Percentiles rank a stretch among this genome's conserved stretches.
phyloP scores from a whole-genome alignment of 1,140 invertebrate species.

The Brachionus rubens region DNA sequence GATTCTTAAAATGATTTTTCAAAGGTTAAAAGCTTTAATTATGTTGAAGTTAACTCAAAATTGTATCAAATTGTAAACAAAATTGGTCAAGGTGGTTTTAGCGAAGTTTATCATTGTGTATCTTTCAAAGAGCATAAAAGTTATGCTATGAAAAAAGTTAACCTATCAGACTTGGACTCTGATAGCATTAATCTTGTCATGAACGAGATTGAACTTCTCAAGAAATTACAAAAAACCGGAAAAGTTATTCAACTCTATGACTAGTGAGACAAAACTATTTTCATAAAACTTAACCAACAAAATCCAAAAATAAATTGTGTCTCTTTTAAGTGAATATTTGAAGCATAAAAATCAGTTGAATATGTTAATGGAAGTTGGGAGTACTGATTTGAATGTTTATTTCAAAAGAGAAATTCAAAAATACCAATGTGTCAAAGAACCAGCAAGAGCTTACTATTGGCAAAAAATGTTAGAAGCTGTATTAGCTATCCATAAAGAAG shows the following conservation, averaged over 20 bases:
- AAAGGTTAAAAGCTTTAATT: background rate
- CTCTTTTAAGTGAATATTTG: slow-evolving; percentile 62
- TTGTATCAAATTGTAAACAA: slow-evolving; percentile 44
- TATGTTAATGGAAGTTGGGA: slow-evolving; percentile 87
- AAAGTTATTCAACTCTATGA: slow-evolving; percentile 78
- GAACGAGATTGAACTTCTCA: slow-evolving; percentile 83
- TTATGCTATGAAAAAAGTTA: slow-evolving; percentile 43
- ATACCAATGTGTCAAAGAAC: slow-evolving; percentile 65
- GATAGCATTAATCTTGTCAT: slow-evolving; percentile 7
- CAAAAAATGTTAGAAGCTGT: slow-evolving; percentile 87
- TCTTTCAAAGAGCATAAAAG: slow-evolving; percentile 22
- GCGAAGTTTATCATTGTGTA: slow-evolving; percentile 36
- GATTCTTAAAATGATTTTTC: no score
- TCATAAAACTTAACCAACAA: background rate
- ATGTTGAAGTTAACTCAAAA: background rate
- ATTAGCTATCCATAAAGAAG: slow-evolving; percentile 80
- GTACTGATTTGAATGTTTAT: slow-evolving; percentile 77
- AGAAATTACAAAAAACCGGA: slow-evolving; percentile 75
- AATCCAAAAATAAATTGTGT: background rate
- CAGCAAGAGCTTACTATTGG: slow-evolving; percentile 80
- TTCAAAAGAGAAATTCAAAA: slow-evolving; percentile 64
- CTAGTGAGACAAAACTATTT: slow-evolving; percentile 70
- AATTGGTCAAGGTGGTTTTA: slow-evolving; percentile 45
- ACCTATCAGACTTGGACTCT: slow-evolving; percentile 4
- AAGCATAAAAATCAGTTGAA: slow-evolving; percentile 64